Evolutionary conservation across 2,113 vertebrate species (phyloP), one percentile per base, ranked within the genome.

Genomic region (Addax nasomaculatus): DNA sequence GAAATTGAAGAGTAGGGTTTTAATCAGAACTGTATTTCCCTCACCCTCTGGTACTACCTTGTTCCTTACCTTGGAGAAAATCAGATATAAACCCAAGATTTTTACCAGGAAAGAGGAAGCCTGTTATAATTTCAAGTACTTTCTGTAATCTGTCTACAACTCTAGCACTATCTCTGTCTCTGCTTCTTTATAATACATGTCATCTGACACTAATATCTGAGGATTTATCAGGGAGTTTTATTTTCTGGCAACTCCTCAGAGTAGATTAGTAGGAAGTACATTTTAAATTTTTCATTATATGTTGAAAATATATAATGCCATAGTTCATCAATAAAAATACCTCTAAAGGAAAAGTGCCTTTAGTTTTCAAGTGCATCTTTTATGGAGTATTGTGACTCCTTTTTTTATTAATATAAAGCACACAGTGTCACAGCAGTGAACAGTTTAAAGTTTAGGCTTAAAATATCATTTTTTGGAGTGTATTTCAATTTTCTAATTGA

Each of bases 401-500:
- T 91, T 90, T 90, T 84, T 64, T 93, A 39, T 33, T n/a, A 96
- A 87, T 53, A 84, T 23, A 90, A 87, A 93, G 39, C 64, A 94
- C 47, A 94, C 0, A 79, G 5, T 47, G 80, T 47, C 36, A 87
- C 21, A 90, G 36, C 16, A 85, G 33, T n/a, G 88, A 85, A 92
- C 12, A 93, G 49, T 64, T 7, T 45, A 90, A 36, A 36, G 36
- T 19, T 67, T 70, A 84, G 29, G 15, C 27, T 96, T 86, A 76
- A 76, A 67, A 90, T 57, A 83, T 60, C 93, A 43, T 9, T 81
- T 95, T 70, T 88, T 7, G 19, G 5, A 53, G 5, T 94, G 16
- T 19, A 85, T 84, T 96, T 87, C 6, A 86, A 23, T 55, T 51
- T 95, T 96, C 36, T 79, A 64, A 36, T 29, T 79, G 23, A 47